A percentile compares a stretch with the other conserved stretches of the same genome.
phyloP scores from a whole-genome alignment of 2,888 invertebrate genomes.

The Crepidodera aurea region DNA sequence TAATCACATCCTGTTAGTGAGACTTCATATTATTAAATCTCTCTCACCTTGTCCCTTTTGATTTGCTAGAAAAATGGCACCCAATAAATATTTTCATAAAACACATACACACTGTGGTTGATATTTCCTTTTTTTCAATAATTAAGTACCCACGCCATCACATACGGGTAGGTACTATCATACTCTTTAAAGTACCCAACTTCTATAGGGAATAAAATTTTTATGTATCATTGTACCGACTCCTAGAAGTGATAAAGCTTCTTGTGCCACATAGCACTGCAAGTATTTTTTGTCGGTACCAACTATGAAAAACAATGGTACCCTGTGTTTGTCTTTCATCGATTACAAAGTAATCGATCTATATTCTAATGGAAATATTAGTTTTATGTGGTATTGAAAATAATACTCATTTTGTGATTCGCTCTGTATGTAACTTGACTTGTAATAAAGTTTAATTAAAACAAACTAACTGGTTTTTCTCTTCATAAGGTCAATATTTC shows the following conservation, averaged over 20 bases:
- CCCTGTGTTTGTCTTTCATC: not conserved
- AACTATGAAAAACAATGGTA: slow-evolving; percentile 5
- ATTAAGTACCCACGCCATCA: not conserved
- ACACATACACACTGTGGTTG: not conserved
- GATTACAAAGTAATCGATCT: slow-evolving; percentile 13
- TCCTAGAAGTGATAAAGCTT: slow-evolving; percentile 25
- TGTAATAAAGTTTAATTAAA: no score
- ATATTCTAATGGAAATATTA: slow-evolving; percentile 12
- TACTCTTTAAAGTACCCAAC: slow-evolving; percentile 1
- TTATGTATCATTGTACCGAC: slow-evolving; percentile 30
- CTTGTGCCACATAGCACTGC: not conserved
- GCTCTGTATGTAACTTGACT: no score
- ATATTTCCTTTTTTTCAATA: not conserved
- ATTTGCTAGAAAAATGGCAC: no score
- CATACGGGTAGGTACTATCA: slow-evolving; percentile 8
- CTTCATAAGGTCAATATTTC: no score
- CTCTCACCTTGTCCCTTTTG: no score
- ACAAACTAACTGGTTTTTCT: no score
- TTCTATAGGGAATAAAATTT: slow-evolving; percentile 19
- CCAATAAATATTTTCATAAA: not conserved
- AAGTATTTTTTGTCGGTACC: slow-evolving; percentile 20
- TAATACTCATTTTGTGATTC: no score
- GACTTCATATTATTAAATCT: no score
- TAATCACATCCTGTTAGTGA: no score
- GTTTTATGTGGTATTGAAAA: no score